Evolutionary conservation across 37 sponge, comb jelly and placozoan species (phyloP).

Genomic region (Cliona cf. orientalis): DNA sequence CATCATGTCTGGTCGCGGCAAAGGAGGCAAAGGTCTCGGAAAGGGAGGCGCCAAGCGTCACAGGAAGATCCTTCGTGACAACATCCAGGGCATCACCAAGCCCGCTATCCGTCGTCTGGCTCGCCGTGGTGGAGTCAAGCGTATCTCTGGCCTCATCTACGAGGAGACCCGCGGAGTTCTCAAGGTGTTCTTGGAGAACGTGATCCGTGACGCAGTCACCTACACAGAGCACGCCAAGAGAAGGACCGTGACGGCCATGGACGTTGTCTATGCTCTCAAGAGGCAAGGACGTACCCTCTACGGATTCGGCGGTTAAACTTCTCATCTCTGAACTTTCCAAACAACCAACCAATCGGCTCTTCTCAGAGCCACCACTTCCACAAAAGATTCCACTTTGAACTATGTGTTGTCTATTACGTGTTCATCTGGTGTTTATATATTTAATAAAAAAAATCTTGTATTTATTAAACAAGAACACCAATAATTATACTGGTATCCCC

Average conservation of each 20-base stretch:
- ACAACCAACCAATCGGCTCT: constrained; percentile 19
- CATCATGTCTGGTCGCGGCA: constrained; percentile 96
- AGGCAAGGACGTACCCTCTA: constrained; percentile 97
- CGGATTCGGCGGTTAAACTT: constrained; percentile 95
- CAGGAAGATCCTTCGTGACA: constrained; percentile 98
- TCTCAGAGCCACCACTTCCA: constrained; percentile 43
- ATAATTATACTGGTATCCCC: too few relatives aligned
- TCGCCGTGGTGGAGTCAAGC: constrained; percentile 97
- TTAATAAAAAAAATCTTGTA: too few relatives aligned
- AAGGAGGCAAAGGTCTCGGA: constrained; percentile 98
- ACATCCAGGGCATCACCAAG: constrained; percentile 99
- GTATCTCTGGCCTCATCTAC: constrained; percentile 97
- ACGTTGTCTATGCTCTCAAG: constrained; percentile 98
- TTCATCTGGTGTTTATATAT: neutral
- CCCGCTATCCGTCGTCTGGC: constrained; percentile 98
- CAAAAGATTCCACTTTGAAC: neutral
- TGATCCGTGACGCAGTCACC: constrained; percentile 98
- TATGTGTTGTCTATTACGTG: neutral
- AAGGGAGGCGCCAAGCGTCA: constrained; percentile 99
- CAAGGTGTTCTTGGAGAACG: constrained; percentile 98
- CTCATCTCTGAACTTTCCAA: neutral
- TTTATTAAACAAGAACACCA: too few relatives aligned
- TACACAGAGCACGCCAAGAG: constrained; percentile 99
- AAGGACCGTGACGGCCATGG: constrained; percentile 99
- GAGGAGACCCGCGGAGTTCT: constrained; percentile 98